A percentile compares a stretch with the other conserved stretches of the same genome.
Conservation (phyloP, 2,888 invertebrate genomes). For the Rapana venosa region DNA sequence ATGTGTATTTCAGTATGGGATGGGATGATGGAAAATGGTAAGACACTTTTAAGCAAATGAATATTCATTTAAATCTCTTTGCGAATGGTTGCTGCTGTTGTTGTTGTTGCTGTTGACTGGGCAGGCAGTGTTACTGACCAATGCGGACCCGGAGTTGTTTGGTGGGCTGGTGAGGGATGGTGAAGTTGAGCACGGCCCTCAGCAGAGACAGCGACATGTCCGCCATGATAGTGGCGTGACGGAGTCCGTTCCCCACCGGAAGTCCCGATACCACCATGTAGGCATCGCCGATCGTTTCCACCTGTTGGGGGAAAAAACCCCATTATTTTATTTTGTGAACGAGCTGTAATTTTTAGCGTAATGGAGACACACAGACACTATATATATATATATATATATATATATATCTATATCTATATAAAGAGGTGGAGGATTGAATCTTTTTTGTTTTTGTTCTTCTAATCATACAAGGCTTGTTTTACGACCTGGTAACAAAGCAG, state of each 20-base stretch:
- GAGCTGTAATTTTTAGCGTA: neutral
- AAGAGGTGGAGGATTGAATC: no score
- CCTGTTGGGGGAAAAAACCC: constrained; percentile 57
- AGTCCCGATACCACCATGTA: constrained; percentile 75
- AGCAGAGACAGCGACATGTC: constrained; percentile 67
- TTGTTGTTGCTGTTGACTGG: no score
- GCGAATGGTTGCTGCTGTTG: no score
- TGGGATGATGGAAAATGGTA: no score
- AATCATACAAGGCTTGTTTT: no score
- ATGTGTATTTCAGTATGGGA: no score
- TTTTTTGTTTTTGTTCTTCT: no score
- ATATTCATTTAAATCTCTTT: no score
- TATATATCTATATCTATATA: no score
- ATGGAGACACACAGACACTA: neutral
- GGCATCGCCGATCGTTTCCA: constrained; percentile 75
- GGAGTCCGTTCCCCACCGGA: constrained; percentile 63
- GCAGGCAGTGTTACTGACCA: constrained; percentile 53
- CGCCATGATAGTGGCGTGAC: constrained; percentile 68
- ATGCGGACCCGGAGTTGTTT: constrained; percentile 65
- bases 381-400: neutral
- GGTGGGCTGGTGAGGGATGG: constrained; percentile 65
- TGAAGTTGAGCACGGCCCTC: constrained; percentile 62
- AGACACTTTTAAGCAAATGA: no score
- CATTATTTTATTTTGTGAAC: neutral
- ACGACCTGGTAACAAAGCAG: no score